phyloP scores from a whole-genome alignment of 37 sponge, comb jelly and placozoan species.

The Eunapius fragilis region DNA sequence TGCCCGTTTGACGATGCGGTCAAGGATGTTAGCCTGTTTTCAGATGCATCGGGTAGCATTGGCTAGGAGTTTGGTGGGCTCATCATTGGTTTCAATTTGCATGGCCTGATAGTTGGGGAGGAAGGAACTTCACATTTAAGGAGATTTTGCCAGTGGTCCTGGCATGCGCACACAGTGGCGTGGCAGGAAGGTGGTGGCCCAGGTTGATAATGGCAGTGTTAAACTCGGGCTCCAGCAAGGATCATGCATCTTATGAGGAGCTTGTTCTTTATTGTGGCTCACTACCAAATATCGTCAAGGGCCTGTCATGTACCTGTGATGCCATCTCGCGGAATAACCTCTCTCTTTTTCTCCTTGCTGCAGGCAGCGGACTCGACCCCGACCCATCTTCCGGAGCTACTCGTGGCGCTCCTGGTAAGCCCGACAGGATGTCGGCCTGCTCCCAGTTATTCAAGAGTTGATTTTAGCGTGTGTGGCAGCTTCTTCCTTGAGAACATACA shows the following conservation, averaged over 20 bases:
- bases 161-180: conserved; percentile 13
- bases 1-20: background rate
- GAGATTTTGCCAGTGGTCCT: conserved; percentile 44
- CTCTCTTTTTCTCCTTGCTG: conserved; percentile 21
- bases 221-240: conserved; percentile 11
- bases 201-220: conserved; percentile 36
- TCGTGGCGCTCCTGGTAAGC: conserved; percentile 5
- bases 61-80: conserved; percentile 27
- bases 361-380: background rate
- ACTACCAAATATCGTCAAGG: conserved; percentile 12
- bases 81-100: conserved; percentile 20
- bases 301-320: conserved; percentile 35
- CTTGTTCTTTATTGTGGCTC: conserved; percentile 41
- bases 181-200: conserved; percentile 9
- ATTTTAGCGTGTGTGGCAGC: conserved; percentile 31
- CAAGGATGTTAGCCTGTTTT: background rate
- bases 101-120: conserved; percentile 18
- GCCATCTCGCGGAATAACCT: conserved; percentile 48
- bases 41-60: conserved; percentile 40
- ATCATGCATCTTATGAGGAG: conserved; percentile 49
- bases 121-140: conserved; percentile 23
- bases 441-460: conserved; percentile 14
- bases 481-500: conserved; percentile 12
- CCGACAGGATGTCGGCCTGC: conserved; percentile 40
- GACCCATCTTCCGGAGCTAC: background rate